Base-by-base conservation (phyloP, 2,888 invertebrate species). In the Caenorhabditis sinica region DNA sequence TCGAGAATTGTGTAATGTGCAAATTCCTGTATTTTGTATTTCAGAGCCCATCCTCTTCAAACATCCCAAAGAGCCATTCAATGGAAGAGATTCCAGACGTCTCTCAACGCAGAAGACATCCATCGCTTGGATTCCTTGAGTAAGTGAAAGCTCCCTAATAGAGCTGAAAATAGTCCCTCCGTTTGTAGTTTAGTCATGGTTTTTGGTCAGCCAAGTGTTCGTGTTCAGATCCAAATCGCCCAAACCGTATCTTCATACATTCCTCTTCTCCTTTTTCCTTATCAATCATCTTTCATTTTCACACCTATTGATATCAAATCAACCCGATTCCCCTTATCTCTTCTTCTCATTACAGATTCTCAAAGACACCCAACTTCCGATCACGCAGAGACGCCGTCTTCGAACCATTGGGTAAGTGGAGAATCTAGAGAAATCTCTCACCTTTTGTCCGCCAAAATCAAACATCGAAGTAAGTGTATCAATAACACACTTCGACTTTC, bases 331-430 rank as follows among this genome's bases (percentile, higher is more conserved):
- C 17, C 51, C 25, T 58, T 20, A 20, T 60, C 45, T 5, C 13
- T 28, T 40, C 36, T n/a, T 63, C 30, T 43, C 11, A 23, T 68
- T 71, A n/a, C 72, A 80, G 80, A 43, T 80, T 80, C 72, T 63
- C 80, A 15, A 80, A 80, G 53, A 72, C 80, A 3, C 56, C 80
- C 58, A 80, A 80, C 80, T 80, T 80, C 66, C 80, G 80, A 43
- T 65, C 80, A n/a, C 80, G 80, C 8, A 51, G 80, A 0, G 80
- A 80, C 40, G 80, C 80, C n/a, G 72, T 72, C 11, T 80, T 80
- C 17, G 80, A 80, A 72, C 80, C 80, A 51, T 9, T 80, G 20
- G 80, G 80, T 80, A 71, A 63, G 49, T 9, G 8, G 28, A 65
- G 65, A 61, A n/a, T 1, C 28, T 0, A 58, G 13, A 58, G 28